Base-by-base conservation (phyloP, 2,888 invertebrate genomes). In the Lasioglossum morio region DNA sequence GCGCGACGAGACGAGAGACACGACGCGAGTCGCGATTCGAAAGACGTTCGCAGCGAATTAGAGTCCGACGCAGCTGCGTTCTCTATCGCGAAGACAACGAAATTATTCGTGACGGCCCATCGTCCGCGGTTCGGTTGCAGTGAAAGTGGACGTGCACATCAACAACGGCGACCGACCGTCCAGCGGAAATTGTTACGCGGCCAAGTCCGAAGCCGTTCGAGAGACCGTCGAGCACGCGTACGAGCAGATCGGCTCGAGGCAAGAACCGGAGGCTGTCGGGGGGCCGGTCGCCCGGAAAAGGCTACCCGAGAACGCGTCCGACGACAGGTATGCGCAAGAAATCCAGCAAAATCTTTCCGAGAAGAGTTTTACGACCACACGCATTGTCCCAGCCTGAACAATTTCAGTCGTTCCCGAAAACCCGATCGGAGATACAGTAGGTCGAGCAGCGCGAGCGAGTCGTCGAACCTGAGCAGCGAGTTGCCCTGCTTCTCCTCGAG, bases 61-160 rank as follows among this genome's bases (percentile, higher is more conserved):
- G n/a, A n/a, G n/a, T n/a, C n/a, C n/a, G n/a, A n/a, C n/a, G n/a
- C n/a, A 3, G 60, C 27, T 3, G n/a, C 60, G 27, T n/a, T 57
- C 57, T n/a, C 57, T 12, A 10, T 57, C 57, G 57, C 57, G n/a
- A 4, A 1, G 19, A 19, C 43, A 23, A n/a, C 72, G 46, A 46
- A 30, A 46, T 19, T 27, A 30, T 72, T 72, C 46, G 27, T 30
- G 27, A 72, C 30, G 19, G 72, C 27, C 46, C 23, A 12, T 46
- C 16, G 46, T 37, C 48, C 76, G 46, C 23, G 40, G 43, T 46
- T 75, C 94, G 94, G 57, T 92, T 92, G 23, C 96, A 97, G 98
- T 98, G 90, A 98, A 98, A 96, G 98, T 98, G 72, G 98, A 98
- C 95, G 97, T 98, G 77, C 98, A 98, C 96, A 94, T 95, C 90